phyloP scores from a whole-genome alignment of 2,888 invertebrate species.

The Hydrotaea cyrtoneurina region DNA sequence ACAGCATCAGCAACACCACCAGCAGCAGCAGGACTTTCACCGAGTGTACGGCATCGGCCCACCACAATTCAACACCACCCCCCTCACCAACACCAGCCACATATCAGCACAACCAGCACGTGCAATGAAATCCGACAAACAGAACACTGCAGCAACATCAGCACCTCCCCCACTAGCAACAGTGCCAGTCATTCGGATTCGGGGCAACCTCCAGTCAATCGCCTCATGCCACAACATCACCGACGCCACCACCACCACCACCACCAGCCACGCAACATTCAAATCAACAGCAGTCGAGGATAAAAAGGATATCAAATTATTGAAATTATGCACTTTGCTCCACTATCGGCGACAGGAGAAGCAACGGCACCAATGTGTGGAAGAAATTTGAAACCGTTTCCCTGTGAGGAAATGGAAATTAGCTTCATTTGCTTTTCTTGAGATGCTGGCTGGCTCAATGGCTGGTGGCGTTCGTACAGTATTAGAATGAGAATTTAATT shows the following conservation, averaged over 20 bases:
- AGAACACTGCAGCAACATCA: background rate
- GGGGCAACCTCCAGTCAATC: conserved; percentile 51
- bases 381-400: conserved; percentile 47
- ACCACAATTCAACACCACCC: conserved; percentile 45
- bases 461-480: background rate
- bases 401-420: background rate
- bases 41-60: conserved; percentile 37
- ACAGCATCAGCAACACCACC: conserved; percentile 47
- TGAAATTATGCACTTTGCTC: conserved; percentile 79
- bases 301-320: conserved; percentile 79
- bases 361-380: conserved; percentile 42
- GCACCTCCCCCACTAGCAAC: background rate
- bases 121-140: conserved; percentile 59
- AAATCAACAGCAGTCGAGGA: conserved; percentile 73
- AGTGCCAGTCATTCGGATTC: conserved; percentile 43
- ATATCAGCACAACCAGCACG: conserved; percentile 54
- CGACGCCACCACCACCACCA: conserved; percentile 65
- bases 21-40: conserved; percentile 35
- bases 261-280: conserved; percentile 61
- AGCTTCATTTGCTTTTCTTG: conserved; percentile 22
- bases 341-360: conserved; percentile 72
- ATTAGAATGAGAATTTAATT: background rate
- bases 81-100: conserved; percentile 52
- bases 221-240: conserved; percentile 52
- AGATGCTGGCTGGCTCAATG: background rate